Evolutionary conservation across 1,140 invertebrate species (phyloP), one percentile per base, ranked within the genome.

Genomic region (Dinoponera quadriceps): DNA sequence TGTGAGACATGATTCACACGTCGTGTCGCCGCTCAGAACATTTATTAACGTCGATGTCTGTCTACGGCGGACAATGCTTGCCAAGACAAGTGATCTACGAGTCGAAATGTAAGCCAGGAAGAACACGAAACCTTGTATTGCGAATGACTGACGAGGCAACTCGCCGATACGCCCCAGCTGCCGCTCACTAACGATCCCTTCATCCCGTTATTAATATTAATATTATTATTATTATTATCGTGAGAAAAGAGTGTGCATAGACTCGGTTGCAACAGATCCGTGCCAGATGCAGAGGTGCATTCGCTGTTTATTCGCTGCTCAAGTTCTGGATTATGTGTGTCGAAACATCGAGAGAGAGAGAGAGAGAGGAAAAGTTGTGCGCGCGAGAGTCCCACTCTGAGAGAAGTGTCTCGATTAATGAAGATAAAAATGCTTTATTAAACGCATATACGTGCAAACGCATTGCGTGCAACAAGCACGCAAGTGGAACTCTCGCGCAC

Each of bases 31-130:
- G 29, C 54, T 83, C 75, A 81, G 29, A 72, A 86, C 88, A 91
- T 91, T 92, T 84, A 91, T 92, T 89, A 89, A 82, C 87, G 84
- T 81, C 83, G 90, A 91, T 89, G 84, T 84, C 73, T 90, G 90
- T 90, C 91, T 84, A 81, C 75, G 73, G 51, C 55, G 78, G 78
- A 77, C 80, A 87, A 88, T 83, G 66, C 88, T 89, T 91, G 91
- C 91, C 91, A 91, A 89, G 75, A 85, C 18, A 2, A 38, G 38
- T 88, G 84, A 88, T 88, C 62, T 88, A 88, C 44, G 86, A 80
- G 60, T 57, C 18, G 29, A 75, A 25, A 60, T 69, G 29, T 63
- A 73, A 68, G 86, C 73, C 62, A 85, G 60, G 33, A 44, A 71
- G 51, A 80, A 86, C 62, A 73, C 66, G 83, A 71, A 83, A 88